Evolutionary conservation across 2,797 vertebrate species (phyloP).

Genomic region (Enteromius trimaculatus): DNA sequence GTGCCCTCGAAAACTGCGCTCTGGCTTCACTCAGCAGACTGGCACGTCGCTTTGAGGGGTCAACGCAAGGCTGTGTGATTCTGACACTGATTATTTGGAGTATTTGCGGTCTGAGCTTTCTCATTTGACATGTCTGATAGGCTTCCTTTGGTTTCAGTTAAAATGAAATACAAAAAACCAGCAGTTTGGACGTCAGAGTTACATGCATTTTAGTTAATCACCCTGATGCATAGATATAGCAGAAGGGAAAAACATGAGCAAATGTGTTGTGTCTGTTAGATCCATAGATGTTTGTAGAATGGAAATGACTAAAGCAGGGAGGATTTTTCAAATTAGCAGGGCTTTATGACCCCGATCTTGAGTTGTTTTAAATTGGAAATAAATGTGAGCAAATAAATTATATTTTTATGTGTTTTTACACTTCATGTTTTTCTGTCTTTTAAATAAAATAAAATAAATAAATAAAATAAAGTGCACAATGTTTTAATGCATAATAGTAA

Average conservation of each 20-base stretch:
- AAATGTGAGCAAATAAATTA: not conserved
- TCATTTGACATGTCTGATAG: not conserved
- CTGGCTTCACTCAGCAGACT: conserved; percentile 38
- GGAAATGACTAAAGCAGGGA: not conserved
- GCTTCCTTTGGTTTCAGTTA: not conserved
- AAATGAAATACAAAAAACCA: not conserved
- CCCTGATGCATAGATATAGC: not conserved
- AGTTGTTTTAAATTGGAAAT: not conserved
- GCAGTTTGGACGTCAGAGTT: not conserved
- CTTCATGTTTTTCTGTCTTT: not conserved
- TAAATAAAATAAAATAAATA: no score
- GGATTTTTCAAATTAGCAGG: not conserved
- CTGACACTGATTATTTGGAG: conserved; percentile 20
- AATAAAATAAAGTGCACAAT: not conserved
- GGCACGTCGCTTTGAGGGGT: conserved; percentile 24
- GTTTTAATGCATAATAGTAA: not conserved
- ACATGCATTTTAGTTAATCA: not conserved
- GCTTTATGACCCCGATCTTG: not conserved
- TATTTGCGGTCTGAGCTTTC: not conserved
- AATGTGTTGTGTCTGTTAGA: not conserved
- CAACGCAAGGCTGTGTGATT: conserved; percentile 15
- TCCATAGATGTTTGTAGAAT: not conserved
- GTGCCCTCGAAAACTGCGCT: conserved; percentile 54
- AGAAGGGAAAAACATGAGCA: not conserved
- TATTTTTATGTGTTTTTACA: not conserved